Base-by-base conservation (phyloP, 2,113 vertebrate genomes). In the Ceyx cyanopectus region DNA sequence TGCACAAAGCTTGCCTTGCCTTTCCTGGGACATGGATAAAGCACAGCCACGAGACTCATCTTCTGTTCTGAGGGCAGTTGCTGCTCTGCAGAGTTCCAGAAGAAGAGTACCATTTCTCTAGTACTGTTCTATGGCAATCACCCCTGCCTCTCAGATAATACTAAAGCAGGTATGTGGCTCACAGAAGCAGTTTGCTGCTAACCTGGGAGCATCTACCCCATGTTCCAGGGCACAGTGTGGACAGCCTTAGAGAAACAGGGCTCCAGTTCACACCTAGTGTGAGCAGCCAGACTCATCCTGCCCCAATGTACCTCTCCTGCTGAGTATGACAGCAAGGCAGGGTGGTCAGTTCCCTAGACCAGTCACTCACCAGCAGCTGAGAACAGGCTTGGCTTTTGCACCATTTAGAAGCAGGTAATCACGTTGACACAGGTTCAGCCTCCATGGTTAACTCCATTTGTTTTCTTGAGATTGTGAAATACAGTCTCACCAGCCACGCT, bases 291-390 rank as follows among this genome's bases (percentile, higher is more conserved):
- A 46, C 17, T n/a, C 58, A 8, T 61, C 43, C 86, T n/a, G 63
- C 30, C 24, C 54, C 7, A 5, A 63, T 7, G 16, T 29, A 21
- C 37, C 23, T 17, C 40, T 22, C 22, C 43, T 34, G 32, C 29
- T 6, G 14, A 34, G 41, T 14, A 46, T 3, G 6, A 6, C 18
- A 41, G 17, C 37, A 27, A 27, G 14, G 62, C 18, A 63, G 23
- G 21, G 43, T 5, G 10, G 5, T n/a, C 2, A 1, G 12, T 54
- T 75, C 63, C 46, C 0, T 0, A 50, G 34, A 65, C 7, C 21
- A 26, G 23, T 15, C 58, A 37, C 60, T 45, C 41, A 46, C 7
- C 54, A 51, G 23, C 1, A 1, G 51, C 51, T n/a, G 29, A 60
- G 27, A 87, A 70, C 26, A 43, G 45, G 29, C 29, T 65, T 54